Evolutionary conservation across 2,888 invertebrate species (phyloP).

Genomic region (Calliphora vomitoria): DNA sequence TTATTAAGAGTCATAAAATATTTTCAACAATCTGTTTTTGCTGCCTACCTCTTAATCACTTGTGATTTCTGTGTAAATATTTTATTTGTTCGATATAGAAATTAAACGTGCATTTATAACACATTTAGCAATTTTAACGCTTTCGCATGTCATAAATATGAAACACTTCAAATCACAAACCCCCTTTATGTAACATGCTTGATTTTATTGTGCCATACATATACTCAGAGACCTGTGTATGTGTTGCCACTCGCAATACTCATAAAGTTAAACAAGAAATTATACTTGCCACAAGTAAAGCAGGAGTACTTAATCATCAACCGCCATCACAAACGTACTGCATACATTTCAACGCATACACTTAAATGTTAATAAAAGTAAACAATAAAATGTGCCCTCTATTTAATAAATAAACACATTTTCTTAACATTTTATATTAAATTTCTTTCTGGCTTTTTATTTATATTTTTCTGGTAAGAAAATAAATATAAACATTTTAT

Average conservation of each 20-base stretch:
- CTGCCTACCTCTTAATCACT: not conserved
- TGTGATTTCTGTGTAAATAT: not conserved
- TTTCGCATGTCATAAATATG: not conserved
- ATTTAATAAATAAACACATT: slow-evolving; percentile 22
- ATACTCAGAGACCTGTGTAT: not conserved
- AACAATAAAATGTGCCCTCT: slow-evolving; percentile 30
- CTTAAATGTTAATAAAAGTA: slow-evolving; percentile 42
- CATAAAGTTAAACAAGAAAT: not conserved
- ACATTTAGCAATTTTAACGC: slow-evolving; percentile 12
- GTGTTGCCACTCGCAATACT: not conserved
- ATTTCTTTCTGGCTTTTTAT: slow-evolving; percentile 12
- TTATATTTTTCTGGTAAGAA: slow-evolving; percentile 20
- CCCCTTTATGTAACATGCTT: not conserved
- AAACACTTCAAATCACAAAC: slow-evolving; percentile 13
- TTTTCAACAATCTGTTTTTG: not conserved
- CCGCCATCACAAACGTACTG: not conserved
- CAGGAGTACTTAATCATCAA: slow-evolving; percentile 39
- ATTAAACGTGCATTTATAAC: not conserved
- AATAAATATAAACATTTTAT: slow-evolving; percentile 23
- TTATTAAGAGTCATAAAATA: not conserved
- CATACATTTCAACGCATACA: not conserved
- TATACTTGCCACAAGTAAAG: not conserved
- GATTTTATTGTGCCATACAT: not conserved
- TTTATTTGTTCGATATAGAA: slow-evolving; percentile 20
- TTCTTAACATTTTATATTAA: not conserved